phyloP scores from a whole-genome alignment of 2,113 vertebrate species.

The Eulemur rufifrons region DNA sequence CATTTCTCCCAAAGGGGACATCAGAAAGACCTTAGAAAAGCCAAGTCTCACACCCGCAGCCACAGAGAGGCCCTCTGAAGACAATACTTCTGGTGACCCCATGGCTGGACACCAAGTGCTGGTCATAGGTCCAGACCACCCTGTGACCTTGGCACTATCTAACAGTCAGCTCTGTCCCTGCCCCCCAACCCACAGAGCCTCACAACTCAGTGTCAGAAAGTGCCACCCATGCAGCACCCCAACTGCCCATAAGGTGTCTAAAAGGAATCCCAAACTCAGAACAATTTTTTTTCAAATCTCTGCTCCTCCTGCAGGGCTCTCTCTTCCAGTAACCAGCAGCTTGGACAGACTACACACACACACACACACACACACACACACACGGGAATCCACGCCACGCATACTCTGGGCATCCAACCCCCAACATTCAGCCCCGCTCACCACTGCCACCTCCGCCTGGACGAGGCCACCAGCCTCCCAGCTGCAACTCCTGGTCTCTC shows the following conservation, averaged over 20 bases:
- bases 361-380: not conserved
- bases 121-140: not conserved
- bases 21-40: not conserved
- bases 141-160: not conserved
- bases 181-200: not conserved
- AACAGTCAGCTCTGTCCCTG: not conserved
- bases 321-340: not conserved
- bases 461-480: not conserved
- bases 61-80: not conserved
- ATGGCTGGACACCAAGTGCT: not conserved
- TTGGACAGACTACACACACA: not conserved
- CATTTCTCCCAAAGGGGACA: not conserved
- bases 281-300: too few relatives aligned
- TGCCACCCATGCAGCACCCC: rapidly evolving
- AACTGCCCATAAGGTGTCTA: rapidly evolving
- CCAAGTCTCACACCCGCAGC: not conserved
- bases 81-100: not conserved
- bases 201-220: rapidly evolving
- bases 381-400: too few relatives aligned
- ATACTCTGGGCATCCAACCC: rapidly evolving
- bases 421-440: not conserved
- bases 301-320: not conserved
- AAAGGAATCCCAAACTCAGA: not conserved
- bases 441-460: rapidly evolving
- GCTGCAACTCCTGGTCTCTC: too few relatives aligned